These are phyloP conservation scores for Connochaetes taurinus DNA, from an alignment of 2,113 vertebrate genomes.

Conservation along the genomic window DNA sequence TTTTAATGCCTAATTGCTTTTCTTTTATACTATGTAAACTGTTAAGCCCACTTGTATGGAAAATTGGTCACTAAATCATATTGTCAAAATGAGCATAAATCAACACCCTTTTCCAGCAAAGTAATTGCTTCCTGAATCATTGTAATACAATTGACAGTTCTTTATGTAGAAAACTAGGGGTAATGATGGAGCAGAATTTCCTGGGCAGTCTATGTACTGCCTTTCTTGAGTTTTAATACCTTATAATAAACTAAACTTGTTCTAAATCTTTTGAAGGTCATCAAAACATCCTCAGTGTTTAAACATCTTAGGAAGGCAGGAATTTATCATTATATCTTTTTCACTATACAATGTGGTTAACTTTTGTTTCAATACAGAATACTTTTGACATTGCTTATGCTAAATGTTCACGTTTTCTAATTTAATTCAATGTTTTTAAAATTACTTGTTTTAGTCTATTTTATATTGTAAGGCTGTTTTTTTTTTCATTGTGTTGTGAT, in stretches of 20 bases:
- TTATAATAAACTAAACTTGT: not conserved
- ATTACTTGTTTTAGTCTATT: not conserved
- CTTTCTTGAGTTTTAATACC: not conserved
- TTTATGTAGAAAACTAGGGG: not conserved
- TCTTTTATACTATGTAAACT: not conserved
- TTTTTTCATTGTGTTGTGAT: not conserved
- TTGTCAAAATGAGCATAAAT: not conserved
- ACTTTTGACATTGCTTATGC: not conserved
- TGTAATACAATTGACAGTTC: not conserved
- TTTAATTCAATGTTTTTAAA: not conserved
- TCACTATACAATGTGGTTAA: not conserved
- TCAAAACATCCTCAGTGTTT: not conserved
- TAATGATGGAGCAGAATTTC: not conserved
- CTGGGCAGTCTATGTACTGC: not conserved
- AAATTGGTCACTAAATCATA: not conserved
- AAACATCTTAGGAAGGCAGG: not conserved
- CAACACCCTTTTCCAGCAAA: not conserved
- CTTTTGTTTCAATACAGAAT: not conserved
- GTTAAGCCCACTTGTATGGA: not conserved
- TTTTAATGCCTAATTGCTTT: not conserved
- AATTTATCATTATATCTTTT: not conserved
- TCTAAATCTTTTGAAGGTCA: not conserved
- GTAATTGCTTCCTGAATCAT: not conserved
- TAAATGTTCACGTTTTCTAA: not conserved
- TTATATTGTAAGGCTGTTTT: not conserved